Percentiles rank a stretch among this genome's conserved stretches.
phyloP scores from a whole-genome alignment of 2,797 vertebrate genomes.

The Synaphobranchus kaupii region DNA sequence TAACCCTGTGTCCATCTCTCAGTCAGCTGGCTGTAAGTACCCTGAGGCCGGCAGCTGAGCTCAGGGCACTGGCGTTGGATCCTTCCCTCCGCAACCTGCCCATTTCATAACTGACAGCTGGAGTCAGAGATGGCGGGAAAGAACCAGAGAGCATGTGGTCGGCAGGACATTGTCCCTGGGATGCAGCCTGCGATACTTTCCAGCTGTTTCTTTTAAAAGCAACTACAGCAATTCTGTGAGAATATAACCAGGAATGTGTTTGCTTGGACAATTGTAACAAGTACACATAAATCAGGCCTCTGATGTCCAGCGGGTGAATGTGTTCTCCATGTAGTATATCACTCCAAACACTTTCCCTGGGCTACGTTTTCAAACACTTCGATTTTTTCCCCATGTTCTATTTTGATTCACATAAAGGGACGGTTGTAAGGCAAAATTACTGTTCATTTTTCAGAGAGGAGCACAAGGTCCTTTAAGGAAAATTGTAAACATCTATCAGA shows the following conservation, averaged over 20 bases:
- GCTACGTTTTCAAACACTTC: not conserved
- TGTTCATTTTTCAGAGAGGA: slow-evolving; percentile 16
- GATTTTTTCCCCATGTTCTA: not conserved
- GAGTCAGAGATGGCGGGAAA: not conserved
- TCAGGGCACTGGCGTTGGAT: not conserved
- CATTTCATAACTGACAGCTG: not conserved
- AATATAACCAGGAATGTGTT: not conserved
- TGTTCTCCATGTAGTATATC: not conserved
- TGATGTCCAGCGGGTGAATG: not conserved
- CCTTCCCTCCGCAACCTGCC: not conserved
- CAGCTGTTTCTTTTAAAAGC: not conserved
- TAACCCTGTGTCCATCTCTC: slow-evolving; percentile 20
- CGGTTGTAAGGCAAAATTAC: not conserved
- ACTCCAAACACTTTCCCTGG: not conserved
- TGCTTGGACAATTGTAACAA: not conserved
- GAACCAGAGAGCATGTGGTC: not conserved
- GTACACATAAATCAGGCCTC: not conserved
- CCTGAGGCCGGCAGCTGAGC: not conserved
- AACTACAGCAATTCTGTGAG: not conserved
- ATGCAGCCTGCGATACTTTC: not conserved
- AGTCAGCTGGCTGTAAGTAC: slow-evolving; percentile 10
- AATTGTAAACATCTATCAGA: not conserved
- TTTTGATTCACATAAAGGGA: not conserved
- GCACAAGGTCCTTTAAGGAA: not conserved
- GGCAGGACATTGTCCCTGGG: not conserved